Evolutionary conservation across 2,888 invertebrate genomes (phyloP).

Genomic region (Campopleginae sp.): DNA sequence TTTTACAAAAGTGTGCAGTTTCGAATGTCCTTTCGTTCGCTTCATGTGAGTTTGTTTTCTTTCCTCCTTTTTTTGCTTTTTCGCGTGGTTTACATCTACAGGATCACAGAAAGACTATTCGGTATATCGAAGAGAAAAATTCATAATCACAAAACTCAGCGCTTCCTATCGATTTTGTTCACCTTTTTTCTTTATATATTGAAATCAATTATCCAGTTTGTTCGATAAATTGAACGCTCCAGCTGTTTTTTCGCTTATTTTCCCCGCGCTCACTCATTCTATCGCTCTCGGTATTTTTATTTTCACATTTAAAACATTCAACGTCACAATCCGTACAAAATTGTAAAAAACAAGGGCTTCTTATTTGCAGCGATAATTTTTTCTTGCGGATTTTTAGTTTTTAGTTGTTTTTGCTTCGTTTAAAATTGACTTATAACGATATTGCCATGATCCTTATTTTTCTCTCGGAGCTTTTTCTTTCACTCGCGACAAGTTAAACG

Average conservation of each 20-base stretch:
- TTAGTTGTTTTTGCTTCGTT: constrained; percentile 27
- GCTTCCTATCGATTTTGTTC: constrained; percentile 29
- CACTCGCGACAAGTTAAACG: constrained; percentile 4
- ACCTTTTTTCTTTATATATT: constrained; percentile 11
- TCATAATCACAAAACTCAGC: constrained; percentile 64
- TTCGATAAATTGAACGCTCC: constrained; percentile 62
- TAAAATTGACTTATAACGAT: constrained; percentile 57
- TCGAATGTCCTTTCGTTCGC: constrained; percentile 40
- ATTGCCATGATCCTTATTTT: constrained; percentile 44
- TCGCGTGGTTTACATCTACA: constrained; percentile 74
- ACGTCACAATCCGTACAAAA: constrained; percentile 55
- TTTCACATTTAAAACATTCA: constrained; percentile 19
- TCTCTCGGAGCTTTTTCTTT: constrained; percentile 9
- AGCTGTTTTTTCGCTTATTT: constrained; percentile 50
- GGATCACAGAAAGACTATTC: constrained; percentile 79
- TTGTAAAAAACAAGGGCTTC: constrained; percentile 56
- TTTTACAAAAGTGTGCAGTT: constrained; percentile 71
- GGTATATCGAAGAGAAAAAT: constrained; percentile 68
- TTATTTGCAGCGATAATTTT: constrained; percentile 51
- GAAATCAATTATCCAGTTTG: constrained; percentile 36
- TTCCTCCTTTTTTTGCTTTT: not conserved
- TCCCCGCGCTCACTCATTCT: constrained; percentile 23
- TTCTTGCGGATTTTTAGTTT: constrained; percentile 17
- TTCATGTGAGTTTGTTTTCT: constrained; percentile 7
- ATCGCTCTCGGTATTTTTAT: constrained; percentile 14